Evolutionary conservation across 2,888 invertebrate species (phyloP).

Genomic region (Acholoe squamosa): DNA sequence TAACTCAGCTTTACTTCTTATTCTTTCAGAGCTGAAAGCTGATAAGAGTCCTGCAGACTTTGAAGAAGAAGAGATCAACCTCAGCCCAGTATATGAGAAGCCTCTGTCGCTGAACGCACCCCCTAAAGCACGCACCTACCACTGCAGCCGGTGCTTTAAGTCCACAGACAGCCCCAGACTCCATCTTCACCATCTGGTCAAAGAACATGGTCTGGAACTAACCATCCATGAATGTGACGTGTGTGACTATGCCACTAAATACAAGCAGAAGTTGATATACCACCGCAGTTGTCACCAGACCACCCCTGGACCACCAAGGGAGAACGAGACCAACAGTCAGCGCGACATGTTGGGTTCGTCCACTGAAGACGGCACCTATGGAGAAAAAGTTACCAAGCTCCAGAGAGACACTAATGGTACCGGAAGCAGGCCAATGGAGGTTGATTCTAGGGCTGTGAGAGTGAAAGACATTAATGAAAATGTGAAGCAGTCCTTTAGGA

Average conservation of each 20-base stretch:
- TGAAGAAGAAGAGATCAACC: slow-evolving; percentile 28
- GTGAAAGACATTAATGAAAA: slow-evolving; percentile 48
- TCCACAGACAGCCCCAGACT: slow-evolving; percentile 40
- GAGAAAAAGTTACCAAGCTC: background rate
- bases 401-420: background rate
- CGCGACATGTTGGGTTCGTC: slow-evolving; percentile 49
- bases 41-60: background rate
- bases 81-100: slow-evolving; percentile 12
- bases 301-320: background rate
- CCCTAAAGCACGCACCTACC: slow-evolving; percentile 40
- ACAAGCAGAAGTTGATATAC: slow-evolving; percentile 78
- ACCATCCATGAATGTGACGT: slow-evolving; percentile 78
- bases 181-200: slow-evolving; percentile 76
- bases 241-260: slow-evolving; percentile 80
- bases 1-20: too few relatives aligned
- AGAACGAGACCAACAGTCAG: background rate
- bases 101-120: background rate
- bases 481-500: slow-evolving; percentile 30
- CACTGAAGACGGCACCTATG: background rate
- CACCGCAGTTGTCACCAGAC: slow-evolving; percentile 72
- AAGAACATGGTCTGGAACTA: slow-evolving; percentile 75
- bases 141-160: slow-evolving; percentile 49
- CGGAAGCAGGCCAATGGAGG: background rate
- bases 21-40: too few relatives aligned
- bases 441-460: background rate